phyloP scores from a whole-genome alignment of 2,113 vertebrate genomes.

The Pongo abelii region DNA sequence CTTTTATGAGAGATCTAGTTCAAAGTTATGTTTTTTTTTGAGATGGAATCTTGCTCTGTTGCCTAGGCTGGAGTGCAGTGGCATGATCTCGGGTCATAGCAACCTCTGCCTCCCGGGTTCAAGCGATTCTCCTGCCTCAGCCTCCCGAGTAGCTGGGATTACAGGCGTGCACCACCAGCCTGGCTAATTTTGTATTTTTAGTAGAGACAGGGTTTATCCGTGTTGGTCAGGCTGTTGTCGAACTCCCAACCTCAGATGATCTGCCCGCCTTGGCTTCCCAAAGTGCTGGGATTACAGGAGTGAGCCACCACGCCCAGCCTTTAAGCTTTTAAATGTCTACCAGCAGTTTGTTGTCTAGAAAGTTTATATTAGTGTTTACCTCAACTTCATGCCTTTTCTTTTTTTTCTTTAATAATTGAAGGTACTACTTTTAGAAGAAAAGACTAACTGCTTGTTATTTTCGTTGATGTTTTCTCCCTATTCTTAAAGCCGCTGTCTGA shows the following conservation, averaged over 20 bases:
- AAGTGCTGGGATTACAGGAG: too few relatives aligned
- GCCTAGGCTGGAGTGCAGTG: not conserved
- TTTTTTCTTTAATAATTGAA: not conserved
- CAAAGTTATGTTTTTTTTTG: not conserved
- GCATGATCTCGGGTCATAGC: not conserved
- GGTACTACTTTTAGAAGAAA: not conserved
- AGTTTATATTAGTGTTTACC: constrained; percentile 25
- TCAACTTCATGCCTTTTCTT: not conserved
- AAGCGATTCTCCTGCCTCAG: too few relatives aligned
- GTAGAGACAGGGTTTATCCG: too few relatives aligned
- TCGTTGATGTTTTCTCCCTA: not conserved
- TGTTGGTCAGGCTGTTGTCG: too few relatives aligned
- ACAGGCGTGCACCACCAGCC: too few relatives aligned
- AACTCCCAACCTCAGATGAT: too few relatives aligned
- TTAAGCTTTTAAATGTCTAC: not conserved
- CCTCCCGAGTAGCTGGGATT: too few relatives aligned
- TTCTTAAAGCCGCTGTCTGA: not conserved
- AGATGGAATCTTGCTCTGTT: not conserved
- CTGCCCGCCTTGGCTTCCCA: too few relatives aligned
- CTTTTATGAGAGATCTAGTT: not conserved
- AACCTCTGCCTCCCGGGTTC: too few relatives aligned
- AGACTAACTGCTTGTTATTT: not conserved
- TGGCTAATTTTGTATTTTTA: too few relatives aligned
- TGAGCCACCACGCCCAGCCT: too few relatives aligned
- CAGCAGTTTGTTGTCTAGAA: not conserved